Conservation (phyloP, 2,113 vertebrate genomes). For the Tragelaphus scriptus region DNA sequence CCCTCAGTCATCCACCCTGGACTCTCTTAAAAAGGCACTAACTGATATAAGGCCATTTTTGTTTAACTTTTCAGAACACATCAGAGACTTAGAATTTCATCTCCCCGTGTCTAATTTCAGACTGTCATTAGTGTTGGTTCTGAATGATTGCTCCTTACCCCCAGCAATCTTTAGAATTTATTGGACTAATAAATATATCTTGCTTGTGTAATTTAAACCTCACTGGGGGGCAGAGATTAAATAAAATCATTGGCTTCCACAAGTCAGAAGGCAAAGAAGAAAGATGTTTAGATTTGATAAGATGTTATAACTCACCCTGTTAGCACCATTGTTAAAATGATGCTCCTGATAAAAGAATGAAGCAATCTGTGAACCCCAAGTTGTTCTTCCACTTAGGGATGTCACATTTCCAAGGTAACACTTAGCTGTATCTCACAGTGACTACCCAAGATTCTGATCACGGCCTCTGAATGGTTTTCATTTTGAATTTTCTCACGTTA, state of each 20-base stretch:
- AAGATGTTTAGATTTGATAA: conserved; percentile 38
- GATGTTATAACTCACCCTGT: background rate
- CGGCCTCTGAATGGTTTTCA: conserved; percentile 47
- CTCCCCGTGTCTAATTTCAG: background rate
- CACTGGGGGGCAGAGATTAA: background rate
- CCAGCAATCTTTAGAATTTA: background rate
- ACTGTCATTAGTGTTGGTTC: background rate
- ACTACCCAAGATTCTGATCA: conserved; percentile 57
- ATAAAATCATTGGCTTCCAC: background rate
- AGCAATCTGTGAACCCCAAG: conserved; percentile 25
- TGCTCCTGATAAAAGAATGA: conserved; percentile 29
- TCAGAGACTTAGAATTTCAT: background rate
- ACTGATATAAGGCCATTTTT: background rate
- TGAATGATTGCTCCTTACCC: background rate
- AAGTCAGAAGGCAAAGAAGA: background rate
- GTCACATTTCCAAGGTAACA: conserved; percentile 62
- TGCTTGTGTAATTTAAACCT: conserved; percentile 40
- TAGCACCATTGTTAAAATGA: conserved; percentile 18
- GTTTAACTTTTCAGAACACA: background rate
- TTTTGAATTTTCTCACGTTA: conserved; percentile 62
- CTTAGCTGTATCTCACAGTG: conserved; percentile 44
- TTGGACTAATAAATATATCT: background rate
- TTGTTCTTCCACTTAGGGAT: conserved; percentile 34
- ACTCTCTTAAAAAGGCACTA: background rate
- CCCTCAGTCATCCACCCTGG: background rate